Evolutionary conservation across 2,113 vertebrate species (phyloP).

Genomic region (Alouatta palliata): DNA sequence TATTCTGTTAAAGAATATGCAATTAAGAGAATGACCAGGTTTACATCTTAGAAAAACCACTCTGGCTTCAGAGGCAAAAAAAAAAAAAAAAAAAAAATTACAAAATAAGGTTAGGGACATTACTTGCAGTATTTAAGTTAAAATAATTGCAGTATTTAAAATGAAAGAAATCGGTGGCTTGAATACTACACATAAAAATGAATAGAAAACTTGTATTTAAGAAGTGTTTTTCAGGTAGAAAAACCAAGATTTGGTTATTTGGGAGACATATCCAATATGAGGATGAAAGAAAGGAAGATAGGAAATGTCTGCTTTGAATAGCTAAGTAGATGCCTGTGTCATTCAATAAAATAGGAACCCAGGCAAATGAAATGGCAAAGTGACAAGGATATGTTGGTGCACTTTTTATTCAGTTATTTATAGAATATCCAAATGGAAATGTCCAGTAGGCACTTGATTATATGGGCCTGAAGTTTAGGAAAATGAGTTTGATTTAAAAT

Average conservation of each 20-base stretch:
- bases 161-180: neutral
- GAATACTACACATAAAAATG: neutral
- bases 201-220: neutral
- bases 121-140: neutral
- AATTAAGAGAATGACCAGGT: neutral
- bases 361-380: neutral
- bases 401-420: neutral
- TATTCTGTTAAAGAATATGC: neutral
- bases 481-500: neutral
- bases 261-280: neutral
- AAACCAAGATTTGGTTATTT: neutral
- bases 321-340: neutral
- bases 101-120: neutral
- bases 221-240: neutral
- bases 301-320: neutral
- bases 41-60: slow-evolving; percentile 4
- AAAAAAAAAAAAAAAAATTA: neutral
- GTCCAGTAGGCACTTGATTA: neutral
- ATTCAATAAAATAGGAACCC: neutral
- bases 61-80: neutral
- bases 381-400: neutral
- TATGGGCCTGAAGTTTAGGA: neutral
- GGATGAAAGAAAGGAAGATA: neutral
- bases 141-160: neutral
- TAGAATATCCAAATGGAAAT: neutral